Conservation (phyloP, 2,113 vertebrate species). For the Picathartes gymnocephalus region DNA sequence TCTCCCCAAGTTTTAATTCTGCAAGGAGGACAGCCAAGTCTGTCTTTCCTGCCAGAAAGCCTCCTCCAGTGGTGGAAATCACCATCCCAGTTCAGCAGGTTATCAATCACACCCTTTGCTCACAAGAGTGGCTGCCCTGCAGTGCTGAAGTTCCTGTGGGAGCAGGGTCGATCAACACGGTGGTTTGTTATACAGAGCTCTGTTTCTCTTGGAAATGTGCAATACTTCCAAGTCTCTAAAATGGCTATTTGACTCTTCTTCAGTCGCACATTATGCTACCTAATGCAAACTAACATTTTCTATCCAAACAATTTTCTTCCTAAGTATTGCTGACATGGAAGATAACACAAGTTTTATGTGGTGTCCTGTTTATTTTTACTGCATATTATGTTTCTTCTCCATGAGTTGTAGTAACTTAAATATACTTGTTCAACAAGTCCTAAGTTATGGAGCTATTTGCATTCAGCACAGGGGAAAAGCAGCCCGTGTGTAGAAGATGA, state of each 20-base stretch:
- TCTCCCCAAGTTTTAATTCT: background rate
- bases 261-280: background rate
- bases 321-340: slow-evolving; percentile 17
- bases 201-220: slow-evolving; percentile 4
- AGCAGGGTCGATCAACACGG: background rate
- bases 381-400: slow-evolving; percentile 17
- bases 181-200: slow-evolving; percentile 26
- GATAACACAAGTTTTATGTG: slow-evolving; percentile 7
- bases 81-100: background rate
- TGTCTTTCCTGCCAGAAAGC: background rate
- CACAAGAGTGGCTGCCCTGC: background rate
- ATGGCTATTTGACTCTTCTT: slow-evolving; percentile 18
- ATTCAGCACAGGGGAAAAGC: background rate
- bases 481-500: background rate
- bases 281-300: slow-evolving; percentile 40
- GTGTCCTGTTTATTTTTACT: slow-evolving; percentile 48
- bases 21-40: background rate
- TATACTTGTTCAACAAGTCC: slow-evolving; percentile 1
- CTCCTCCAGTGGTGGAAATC: background rate
- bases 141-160: background rate
- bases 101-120: background rate
- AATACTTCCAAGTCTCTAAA: background rate
- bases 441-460: background rate
- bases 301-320: slow-evolving; percentile 43
- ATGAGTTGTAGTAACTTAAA: background rate